Evolutionary conservation across 1,140 invertebrate genomes (phyloP), one percentile per base, ranked within the genome.

Genomic region (Onthophagus taurus): DNA sequence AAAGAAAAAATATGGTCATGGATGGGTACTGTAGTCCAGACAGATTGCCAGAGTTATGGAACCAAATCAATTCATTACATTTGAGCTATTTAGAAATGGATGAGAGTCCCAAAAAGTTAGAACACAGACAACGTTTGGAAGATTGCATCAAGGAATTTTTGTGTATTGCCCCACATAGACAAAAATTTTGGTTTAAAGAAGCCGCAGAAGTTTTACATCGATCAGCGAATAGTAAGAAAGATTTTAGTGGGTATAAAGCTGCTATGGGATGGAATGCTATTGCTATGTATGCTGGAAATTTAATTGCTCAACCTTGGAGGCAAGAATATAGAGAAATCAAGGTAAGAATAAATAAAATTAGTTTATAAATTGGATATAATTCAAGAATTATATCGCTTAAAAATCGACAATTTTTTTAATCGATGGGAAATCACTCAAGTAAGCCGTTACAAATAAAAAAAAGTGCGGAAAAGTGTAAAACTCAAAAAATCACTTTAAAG

Each of bases 251-350:
- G 8, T 85, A 85, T 54, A 75, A 80, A 50, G 84, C 85, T 11
- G 77, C 81, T 4, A 72, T 78, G 31, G 88, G 86, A 9, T 93
- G 88, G 76, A 81, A 83, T 55, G 78, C 85, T 13, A 71, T 93
- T 47, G 85, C 83, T 33, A 73, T 83, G 20, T 91, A 91, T 63
- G 88, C 89, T 3, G 78, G 78, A 31, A 92, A 91, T 69, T 67
- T 93, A 35, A 65, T 90, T 11, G 76, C 80, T 3, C 86, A 91
- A 58, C 86, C 87, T 7, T 93, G 89, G 89, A 68, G 89, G 51
- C 85, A 81, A 66, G 89, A 93, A 60, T 93, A 85, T 58, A 72
- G 75, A 52, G 74, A 74, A 50, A 75, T 91, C 41, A 79, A 83
- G 68, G 88, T 89, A 58, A 59, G 60, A 2, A n/a, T n/a, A n/a